A percentile compares a stretch with the other conserved stretches of the same genome.
These are phyloP conservation scores for Pholis gunnellus DNA, from an alignment of 2,113 vertebrate species.

Conservation along the genomic window DNA sequence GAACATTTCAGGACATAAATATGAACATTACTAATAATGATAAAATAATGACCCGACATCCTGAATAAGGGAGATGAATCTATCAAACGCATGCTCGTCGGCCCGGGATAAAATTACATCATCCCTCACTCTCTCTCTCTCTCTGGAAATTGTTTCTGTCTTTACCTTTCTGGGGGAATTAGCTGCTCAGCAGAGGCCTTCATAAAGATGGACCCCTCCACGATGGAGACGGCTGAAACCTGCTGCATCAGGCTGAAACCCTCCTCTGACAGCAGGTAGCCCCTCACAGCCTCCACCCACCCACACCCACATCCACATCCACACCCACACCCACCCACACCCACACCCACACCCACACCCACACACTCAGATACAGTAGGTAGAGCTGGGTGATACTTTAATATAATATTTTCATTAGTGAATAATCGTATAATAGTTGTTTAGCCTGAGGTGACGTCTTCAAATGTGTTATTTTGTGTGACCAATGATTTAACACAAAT, in stretches of 20 bases:
- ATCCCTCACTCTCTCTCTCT: neutral
- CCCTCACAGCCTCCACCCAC: slow-evolving; percentile 86
- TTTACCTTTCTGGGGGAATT: slow-evolving; percentile 90
- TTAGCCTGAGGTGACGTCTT: neutral
- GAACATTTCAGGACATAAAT: neutral
- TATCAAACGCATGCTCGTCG: neutral
- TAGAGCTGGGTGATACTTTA: slow-evolving; percentile 11
- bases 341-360: slow-evolving; percentile 78
- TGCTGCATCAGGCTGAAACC: slow-evolving; percentile 89
- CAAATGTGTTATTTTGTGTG: neutral
- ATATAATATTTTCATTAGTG: neutral
- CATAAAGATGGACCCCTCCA: slow-evolving; percentile 93
- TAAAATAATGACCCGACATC: neutral
- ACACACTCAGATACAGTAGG: slow-evolving; percentile 46
- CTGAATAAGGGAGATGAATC: neutral
- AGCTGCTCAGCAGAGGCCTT: slow-evolving; percentile 87
- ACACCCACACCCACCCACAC: slow-evolving; percentile 77
- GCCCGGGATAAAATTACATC: neutral
- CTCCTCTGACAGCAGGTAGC: slow-evolving; percentile 87
- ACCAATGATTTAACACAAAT: neutral
- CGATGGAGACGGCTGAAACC: slow-evolving; percentile 86
- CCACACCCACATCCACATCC: slow-evolving; percentile 82
- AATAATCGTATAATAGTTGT: too few species aligned
- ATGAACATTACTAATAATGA: neutral
- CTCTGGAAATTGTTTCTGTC: slow-evolving; percentile 42